phyloP scores from a whole-genome alignment of 92 coral and sea anemone genomes.

The Bergia sp. region DNA sequence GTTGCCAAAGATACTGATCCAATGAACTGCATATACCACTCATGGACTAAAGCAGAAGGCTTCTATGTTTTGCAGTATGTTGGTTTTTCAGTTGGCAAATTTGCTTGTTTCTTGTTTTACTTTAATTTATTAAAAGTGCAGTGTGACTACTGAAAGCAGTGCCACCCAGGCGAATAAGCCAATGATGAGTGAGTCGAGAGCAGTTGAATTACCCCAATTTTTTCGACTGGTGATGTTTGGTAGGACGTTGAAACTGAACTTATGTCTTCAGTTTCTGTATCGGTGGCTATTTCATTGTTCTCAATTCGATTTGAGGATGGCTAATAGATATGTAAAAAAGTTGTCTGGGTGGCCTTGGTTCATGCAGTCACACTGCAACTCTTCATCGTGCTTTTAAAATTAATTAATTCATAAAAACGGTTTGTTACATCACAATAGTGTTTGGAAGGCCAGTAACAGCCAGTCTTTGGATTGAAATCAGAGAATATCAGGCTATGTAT shows the following conservation, averaged over 20 bases:
- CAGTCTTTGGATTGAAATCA: too few species aligned
- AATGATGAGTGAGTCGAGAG: background rate
- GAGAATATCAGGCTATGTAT: too few species aligned
- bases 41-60: too few species aligned
- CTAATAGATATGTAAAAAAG: background rate
- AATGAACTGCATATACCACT: too few species aligned
- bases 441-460: too few species aligned
- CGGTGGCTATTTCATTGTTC: conserved; percentile 1
- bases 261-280: conserved; percentile 10
- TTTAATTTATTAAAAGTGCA: background rate
- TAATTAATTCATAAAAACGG: too few species aligned
- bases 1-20: too few species aligned
- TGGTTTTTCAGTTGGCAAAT: background rate
- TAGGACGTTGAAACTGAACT: conserved; percentile 12
- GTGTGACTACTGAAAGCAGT: background rate
- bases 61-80: too few species aligned
- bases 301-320: background rate
- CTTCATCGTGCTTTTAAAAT: too few species aligned
- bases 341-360: background rate
- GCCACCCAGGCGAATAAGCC: background rate
- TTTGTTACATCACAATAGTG: too few species aligned
- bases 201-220: background rate
- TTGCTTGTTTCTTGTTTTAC: background rate
- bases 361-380: background rate
- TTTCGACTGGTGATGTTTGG: conserved; percentile 6